These are phyloP conservation scores for Pseudopipra pipra DNA, from an alignment of 2,113 vertebrate genomes.

Conservation along the genomic window DNA sequence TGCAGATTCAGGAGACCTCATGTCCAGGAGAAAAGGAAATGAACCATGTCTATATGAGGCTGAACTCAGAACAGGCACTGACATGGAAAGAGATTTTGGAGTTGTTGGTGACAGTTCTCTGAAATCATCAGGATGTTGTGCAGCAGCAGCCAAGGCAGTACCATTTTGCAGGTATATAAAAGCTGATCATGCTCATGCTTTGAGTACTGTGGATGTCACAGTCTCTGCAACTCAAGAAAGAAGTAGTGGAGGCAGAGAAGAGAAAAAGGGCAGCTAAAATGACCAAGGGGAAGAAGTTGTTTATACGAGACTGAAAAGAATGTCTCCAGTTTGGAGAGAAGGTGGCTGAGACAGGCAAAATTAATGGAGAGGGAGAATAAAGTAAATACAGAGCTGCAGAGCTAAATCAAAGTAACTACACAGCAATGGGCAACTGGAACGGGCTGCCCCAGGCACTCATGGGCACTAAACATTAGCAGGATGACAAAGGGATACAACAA, in stretches of 20 bases:
- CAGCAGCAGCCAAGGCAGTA: background rate
- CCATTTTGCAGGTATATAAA: background rate
- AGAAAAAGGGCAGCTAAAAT: background rate
- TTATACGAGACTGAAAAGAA: background rate
- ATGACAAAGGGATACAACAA: background rate
- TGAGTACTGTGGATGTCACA: background rate
- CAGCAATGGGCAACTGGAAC: background rate
- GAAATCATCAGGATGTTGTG: background rate
- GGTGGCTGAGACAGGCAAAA: background rate
- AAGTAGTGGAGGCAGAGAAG: background rate
- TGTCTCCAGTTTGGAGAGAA: background rate
- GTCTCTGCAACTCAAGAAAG: background rate
- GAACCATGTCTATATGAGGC: background rate
- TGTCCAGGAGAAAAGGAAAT: background rate
- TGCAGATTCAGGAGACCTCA: background rate
- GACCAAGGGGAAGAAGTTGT: background rate
- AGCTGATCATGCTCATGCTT: background rate
- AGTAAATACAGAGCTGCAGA: background rate
- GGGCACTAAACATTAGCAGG: background rate
- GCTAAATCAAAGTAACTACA: background rate
- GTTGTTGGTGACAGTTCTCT: fast-evolving
- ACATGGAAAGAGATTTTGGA: background rate
- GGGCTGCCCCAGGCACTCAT: background rate
- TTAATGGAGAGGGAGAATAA: background rate
- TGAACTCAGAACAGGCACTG: background rate